phyloP scores from a whole-genome alignment of 2,888 invertebrate species.

The Ethmia dodecea region DNA sequence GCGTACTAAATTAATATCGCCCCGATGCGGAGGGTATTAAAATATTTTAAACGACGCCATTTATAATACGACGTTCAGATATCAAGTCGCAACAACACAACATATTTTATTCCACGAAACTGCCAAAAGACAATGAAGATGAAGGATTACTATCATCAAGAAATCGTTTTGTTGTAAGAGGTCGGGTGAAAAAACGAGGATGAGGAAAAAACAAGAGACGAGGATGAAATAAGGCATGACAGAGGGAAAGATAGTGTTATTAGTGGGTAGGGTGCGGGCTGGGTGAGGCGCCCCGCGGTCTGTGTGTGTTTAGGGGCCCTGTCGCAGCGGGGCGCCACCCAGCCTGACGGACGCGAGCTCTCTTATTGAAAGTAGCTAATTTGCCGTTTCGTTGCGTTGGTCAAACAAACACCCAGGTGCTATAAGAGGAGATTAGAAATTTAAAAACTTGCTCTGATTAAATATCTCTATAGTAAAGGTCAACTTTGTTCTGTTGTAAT shows the following conservation, averaged over 20 bases:
- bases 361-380: slow-evolving; percentile 68
- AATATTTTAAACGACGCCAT: slow-evolving; percentile 76
- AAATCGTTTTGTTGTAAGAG: slow-evolving; percentile 66
- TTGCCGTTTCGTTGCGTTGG: slow-evolving; percentile 62
- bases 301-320: slow-evolving; percentile 70
- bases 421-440: too few relatives aligned
- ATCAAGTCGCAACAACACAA: slow-evolving; percentile 68
- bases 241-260: slow-evolving; percentile 71
- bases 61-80: slow-evolving; percentile 73
- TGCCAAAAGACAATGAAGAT: slow-evolving; percentile 77
- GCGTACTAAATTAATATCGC: slow-evolving; percentile 75
- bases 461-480: too few relatives aligned
- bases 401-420: slow-evolving; percentile 52
- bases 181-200: slow-evolving; percentile 57
- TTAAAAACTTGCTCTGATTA: too few relatives aligned
- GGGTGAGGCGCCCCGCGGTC: slow-evolving; percentile 73
- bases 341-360: slow-evolving; percentile 29
- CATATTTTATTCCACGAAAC: slow-evolving; percentile 75
- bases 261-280: slow-evolving; percentile 52
- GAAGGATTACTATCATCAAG: slow-evolving; percentile 75
- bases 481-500: too few relatives aligned
- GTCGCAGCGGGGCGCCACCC: slow-evolving; percentile 38
- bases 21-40: slow-evolving; percentile 74
- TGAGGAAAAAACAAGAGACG: slow-evolving; percentile 65
- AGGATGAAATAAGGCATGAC: slow-evolving; percentile 68